A percentile compares a stretch with the other conserved stretches of the same genome.
These are phyloP conservation scores for Panurus biarmicus DNA, from an alignment of 2,113 vertebrate genomes.

Conservation along the genomic window DNA sequence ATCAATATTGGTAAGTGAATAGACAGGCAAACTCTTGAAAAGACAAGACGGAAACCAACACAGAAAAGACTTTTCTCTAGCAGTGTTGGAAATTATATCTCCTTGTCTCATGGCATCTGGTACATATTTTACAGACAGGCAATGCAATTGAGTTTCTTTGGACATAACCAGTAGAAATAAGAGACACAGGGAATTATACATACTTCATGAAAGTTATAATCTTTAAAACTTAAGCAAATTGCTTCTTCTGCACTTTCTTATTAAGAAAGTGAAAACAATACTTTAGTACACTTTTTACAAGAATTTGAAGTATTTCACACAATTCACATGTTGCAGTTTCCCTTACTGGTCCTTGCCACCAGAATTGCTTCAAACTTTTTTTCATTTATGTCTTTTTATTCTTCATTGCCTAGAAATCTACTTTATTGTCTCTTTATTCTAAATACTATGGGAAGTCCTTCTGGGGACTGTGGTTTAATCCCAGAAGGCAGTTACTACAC, in stretches of 20 bases:
- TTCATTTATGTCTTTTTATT: neutral
- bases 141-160: neutral
- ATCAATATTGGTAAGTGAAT: neutral
- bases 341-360: neutral
- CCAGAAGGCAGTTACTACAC: accelerated
- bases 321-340: neutral
- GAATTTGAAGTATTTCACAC: neutral
- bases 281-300: neutral
- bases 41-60: neutral
- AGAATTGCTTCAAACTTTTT: neutral
- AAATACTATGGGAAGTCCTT: neutral
- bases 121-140: neutral
- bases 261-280: neutral
- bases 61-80: neutral
- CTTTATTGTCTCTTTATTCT: neutral
- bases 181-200: neutral
- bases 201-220: neutral
- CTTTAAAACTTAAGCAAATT: neutral
- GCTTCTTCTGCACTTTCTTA: neutral
- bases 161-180: neutral
- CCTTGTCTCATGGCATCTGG: neutral
- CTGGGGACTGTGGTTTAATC: neutral
- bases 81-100: neutral
- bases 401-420: neutral
- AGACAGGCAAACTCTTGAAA: neutral